Evolutionary conservation across 1,140 invertebrate species (phyloP), one percentile per base, ranked within the genome.

Genomic region (Lepidurus arcticus): DNA sequence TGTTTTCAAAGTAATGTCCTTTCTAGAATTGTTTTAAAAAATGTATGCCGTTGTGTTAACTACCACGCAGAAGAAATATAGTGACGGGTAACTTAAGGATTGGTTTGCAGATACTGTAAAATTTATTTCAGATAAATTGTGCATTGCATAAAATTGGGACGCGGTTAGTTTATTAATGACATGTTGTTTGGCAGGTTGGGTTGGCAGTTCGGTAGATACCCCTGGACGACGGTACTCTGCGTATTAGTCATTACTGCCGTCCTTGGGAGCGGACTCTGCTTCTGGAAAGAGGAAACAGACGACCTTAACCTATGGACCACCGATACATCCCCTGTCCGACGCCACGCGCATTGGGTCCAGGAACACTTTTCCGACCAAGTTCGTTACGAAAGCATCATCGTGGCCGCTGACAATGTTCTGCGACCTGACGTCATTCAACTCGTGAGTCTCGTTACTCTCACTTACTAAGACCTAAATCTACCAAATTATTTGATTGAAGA

Each of bases 381-480:
- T 65, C 83, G 83, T 79, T 86, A 84, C 79, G 85, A 86, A 78
- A 85, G 83, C 80, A 84, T 87, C 76, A 84, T 87, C 77, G 77
- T 87, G n/a, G 84, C 82, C 10, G 86, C 86, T 0, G 84, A 86
- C 21, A 86, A 87, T 79, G 81, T 87, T 16, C 80, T 87, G 53
- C 82, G 84, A 11, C 85, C 84, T 7, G 81, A 85, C 81, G 83
- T 87, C 73, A 81, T 87, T 73, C 80, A 82, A 80, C 81, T 83
- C 83, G 86, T 87, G 84, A 82, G 81, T 74, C 21, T 44, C 78
- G 44, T 73, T 4, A 24, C 73, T 24, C 73, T 77, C 16, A 78
- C 34, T 13, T 47, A 42, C 9, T 34, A 74, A 16, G 21, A 42
- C n/a, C 13, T 1, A 42, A 16, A 75, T 42, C 2, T n/a, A 75